Base-by-base conservation (phyloP, 64 coral and sea anemone species). In the Pocillopora damicornis region DNA sequence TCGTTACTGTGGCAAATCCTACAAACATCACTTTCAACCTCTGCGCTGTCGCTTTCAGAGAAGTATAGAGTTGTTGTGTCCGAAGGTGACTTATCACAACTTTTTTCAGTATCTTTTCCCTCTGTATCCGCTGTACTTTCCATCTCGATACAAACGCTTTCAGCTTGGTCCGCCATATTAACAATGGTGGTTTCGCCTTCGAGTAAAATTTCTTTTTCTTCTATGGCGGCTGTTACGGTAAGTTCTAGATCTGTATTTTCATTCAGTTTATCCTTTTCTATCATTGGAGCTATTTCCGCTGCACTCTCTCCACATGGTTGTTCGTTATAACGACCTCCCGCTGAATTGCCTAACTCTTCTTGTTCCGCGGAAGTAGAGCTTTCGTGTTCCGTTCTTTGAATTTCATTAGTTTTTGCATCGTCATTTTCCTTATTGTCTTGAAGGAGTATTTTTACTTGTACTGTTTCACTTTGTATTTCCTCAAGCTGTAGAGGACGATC, bases 1-100 rank as follows among this genome's bases (percentile, higher is more conserved):
- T 89, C 76, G 15, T 80, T 89, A 73, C 96, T 84, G 18, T 98
- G 96, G 69, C 96, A 98, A 63, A 98, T 98, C 12, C 96, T 90
- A 74, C 96, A 98, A 20, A 88, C 90, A 58, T 92, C 86, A 2
- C 77, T 88, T 61, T 92, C 94, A 35, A 92, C 61, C 15, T 89
- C 71, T 20, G 65, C 57, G 26, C 45, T 85, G 6, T 85, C 81
- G 11, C 81, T 42, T 72, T 85, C 81, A 30, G 37, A 71, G 68
- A 85, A 37, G 38, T 85, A 85, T 71, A 85, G 23, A 59, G 58
- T 65, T 13, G 81, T 83, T 22, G 61, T 64, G 9, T 45, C 34
- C 11, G 80, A 8, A 1, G 81, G 56, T 37, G 8, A 15, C 13
- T 71, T 85, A 5, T 65, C 81, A 22, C 4, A 79, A 30, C 13